Conservation (phyloP, 2,113 vertebrate species). For the Phalacrocorax pelagicus region DNA sequence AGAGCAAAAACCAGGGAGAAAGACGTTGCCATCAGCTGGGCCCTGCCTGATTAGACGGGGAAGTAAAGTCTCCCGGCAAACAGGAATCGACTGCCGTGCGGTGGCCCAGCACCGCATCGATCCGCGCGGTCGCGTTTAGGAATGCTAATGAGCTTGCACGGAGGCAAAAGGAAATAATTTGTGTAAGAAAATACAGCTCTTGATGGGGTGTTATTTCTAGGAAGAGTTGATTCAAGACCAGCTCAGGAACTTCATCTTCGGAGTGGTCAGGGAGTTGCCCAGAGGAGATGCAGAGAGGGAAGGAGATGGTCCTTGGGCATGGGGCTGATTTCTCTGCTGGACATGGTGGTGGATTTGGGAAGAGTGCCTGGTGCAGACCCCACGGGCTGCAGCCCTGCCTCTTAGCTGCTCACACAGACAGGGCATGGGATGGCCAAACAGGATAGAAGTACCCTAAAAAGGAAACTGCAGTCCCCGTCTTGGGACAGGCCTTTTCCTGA, state of each 20-base stretch:
- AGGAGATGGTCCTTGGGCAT: neutral
- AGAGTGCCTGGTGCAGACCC: neutral
- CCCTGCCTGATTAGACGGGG: neutral
- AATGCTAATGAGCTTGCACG: neutral
- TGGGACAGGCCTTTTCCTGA: neutral
- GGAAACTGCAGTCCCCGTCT: rapidly evolving
- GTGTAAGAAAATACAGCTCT: neutral
- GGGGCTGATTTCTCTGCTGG: neutral
- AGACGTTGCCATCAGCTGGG: neutral
- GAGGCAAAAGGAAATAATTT: constrained; percentile 19
- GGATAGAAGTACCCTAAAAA: neutral
- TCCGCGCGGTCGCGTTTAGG: rapidly evolving
- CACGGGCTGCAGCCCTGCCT: rapidly evolving
- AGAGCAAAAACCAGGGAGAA: neutral
- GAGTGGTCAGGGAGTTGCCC: rapidly evolving
- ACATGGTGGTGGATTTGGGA: neutral
- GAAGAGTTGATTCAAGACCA: neutral
- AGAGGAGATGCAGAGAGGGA: neutral
- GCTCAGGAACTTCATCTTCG: rapidly evolving
- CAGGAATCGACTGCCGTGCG: neutral
- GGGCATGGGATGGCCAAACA: neutral
- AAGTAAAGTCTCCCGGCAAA: neutral
- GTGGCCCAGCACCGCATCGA: neutral
- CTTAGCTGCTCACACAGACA: neutral
- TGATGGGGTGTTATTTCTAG: neutral